A percentile compares a stretch with the other conserved stretches of the same genome.
Evolutionary conservation across 2,888 invertebrate genomes (phyloP).

Genomic region (Andrena bucephala): DNA sequence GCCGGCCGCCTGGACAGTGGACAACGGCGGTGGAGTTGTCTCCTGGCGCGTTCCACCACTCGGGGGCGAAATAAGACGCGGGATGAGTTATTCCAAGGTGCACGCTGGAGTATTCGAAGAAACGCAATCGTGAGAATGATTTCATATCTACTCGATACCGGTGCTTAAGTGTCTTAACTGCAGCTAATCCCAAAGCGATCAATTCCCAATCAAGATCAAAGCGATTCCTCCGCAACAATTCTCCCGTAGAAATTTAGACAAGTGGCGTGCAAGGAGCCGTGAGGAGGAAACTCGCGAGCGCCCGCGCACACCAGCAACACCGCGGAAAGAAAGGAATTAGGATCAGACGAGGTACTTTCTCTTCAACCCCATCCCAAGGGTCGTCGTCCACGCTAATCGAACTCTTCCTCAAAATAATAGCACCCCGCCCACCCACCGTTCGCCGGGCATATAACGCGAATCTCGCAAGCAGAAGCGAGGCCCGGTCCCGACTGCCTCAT

Average conservation of each 20-base stretch:
- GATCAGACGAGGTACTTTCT: constrained; percentile 43
- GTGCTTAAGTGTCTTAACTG: not conserved
- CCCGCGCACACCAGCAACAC: not conserved
- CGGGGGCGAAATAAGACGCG: constrained; percentile 72
- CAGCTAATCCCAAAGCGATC: not conserved
- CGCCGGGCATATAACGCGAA: constrained; percentile 60
- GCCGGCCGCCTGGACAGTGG: constrained; percentile 37
- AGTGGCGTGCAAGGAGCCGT: not conserved
- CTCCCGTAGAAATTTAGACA: not conserved
- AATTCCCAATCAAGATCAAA: not conserved
- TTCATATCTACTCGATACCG: not conserved
- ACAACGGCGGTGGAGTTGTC: constrained; percentile 68
- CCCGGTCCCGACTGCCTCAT: constrained; percentile 77
- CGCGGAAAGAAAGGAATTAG: constrained; percentile 55
- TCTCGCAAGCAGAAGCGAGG: constrained; percentile 64
- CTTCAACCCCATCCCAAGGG: constrained; percentile 56
- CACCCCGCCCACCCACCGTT: constrained; percentile 32
- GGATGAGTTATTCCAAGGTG: constrained; percentile 71
- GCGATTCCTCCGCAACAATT: not conserved
- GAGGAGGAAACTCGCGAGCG: constrained; percentile 1
- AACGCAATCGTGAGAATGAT: constrained; percentile 14
- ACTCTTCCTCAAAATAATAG: constrained; percentile 73
- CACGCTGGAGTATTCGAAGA: constrained; percentile 23
- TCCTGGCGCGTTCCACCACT: constrained; percentile 72
- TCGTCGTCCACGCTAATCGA: constrained; percentile 72